A percentile compares a stretch with the other conserved stretches of the same genome.
These are phyloP conservation scores for Discoglossus pictus DNA, from an alignment of 2,797 vertebrate species.

Conservation along the genomic window DNA sequence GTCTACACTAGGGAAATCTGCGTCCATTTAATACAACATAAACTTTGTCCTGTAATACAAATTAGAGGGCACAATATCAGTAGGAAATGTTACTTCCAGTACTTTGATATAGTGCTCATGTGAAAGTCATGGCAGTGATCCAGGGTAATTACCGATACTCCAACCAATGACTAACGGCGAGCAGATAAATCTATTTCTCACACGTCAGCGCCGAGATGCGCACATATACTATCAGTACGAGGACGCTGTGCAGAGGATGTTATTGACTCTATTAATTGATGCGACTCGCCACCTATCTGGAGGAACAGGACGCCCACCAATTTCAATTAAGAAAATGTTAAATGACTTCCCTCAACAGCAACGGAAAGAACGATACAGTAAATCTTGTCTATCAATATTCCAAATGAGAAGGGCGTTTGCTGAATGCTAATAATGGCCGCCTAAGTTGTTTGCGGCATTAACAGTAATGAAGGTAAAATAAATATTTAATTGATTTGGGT, in stretches of 20 bases:
- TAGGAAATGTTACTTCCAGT: no score
- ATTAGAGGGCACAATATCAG: no score
- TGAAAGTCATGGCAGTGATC: constrained; percentile 20
- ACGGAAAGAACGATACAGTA: constrained; percentile 20
- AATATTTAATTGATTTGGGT: no score
- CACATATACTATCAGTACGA: constrained; percentile 10
- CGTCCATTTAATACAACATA: no score
- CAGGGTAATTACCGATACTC: constrained; percentile 27
- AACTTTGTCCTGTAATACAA: no score
- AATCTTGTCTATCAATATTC: constrained; percentile 30
- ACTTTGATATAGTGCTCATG: neutral
- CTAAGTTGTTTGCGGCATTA: no score
- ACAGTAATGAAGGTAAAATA: no score
- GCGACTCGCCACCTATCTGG: constrained; percentile 6
- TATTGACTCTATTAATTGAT: constrained; percentile 47
- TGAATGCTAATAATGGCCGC: neutral
- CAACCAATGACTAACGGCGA: neutral
- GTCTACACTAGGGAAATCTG: no score
- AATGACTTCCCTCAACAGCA: constrained; percentile 21
- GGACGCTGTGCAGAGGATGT: constrained; percentile 19
- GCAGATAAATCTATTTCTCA: constrained; percentile 26
- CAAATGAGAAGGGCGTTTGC: neutral
- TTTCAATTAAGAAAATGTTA: constrained; percentile 32
- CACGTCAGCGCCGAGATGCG: constrained; percentile 24
- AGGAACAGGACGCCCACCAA: constrained; percentile 16